Base-by-base conservation (phyloP, 2,888 invertebrate species). In the Eupithecia inturbata region DNA sequence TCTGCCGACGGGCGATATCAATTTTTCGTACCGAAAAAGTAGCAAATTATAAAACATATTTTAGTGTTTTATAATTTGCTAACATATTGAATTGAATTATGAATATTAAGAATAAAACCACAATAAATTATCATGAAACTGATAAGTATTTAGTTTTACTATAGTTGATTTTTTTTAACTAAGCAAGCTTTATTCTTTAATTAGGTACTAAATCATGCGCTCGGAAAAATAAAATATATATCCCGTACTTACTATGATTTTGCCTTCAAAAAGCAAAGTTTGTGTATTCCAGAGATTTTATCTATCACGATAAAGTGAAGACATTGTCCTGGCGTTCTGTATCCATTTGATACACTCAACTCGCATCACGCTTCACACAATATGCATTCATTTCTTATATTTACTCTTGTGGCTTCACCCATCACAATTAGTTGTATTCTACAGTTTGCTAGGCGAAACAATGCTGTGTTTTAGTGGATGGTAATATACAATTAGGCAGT, bases 1-100 rank as follows among this genome's bases (percentile, higher is more conserved):
- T 81, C 83, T 83, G 78, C 84, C 85, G 87, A 64, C 53, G 70
- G 67, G 89, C 90, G 92, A 92, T 92, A 93, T 93, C 91, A 89
- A 85, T 88, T 85, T 85, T 89, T 22, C 19, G 1, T 45, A 19
- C 9, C 22, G 9, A 49, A 22, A 57, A 53, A 53, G 10, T n/a
- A 10, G n/a, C n/a, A 49, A 39, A 49, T n/a, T n/a, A n/a, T n/a
- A n/a, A n/a, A n/a, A n/a, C n/a, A n/a, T n/a, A n/a, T n/a, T n/a
- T n/a, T n/a, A n/a, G 49, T n/a, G 9, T 49, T n/a, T n/a, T n/a
- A 16, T 49, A 49, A 49, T 19, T 49, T n/a, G n/a, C 41, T 1
- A 45, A 45, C 41, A 1, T 49, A 49, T n/a, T 16, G 0, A 22
- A 53, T 53, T 49, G n/a, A 7, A 41, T 41, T 36, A 3, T 7